These are phyloP conservation scores for Dasysyrphus albostriatus DNA, from an alignment of 2,888 invertebrate species.

Conservation along the genomic window DNA sequence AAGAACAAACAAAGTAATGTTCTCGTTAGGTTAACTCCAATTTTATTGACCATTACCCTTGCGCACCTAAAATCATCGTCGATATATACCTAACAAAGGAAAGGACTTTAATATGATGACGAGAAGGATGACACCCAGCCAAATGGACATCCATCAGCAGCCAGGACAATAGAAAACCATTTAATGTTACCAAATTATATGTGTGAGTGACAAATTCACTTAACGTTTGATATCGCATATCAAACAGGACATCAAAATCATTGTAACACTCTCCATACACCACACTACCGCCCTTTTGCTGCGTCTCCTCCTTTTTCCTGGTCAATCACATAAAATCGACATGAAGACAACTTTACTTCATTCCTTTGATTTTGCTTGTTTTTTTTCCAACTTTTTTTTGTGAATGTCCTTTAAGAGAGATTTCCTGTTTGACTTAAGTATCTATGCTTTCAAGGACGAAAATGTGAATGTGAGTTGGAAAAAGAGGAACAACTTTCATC, in stretches of 20 bases:
- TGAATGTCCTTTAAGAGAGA: constrained; percentile 42
- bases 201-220: constrained; percentile 60
- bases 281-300: background rate
- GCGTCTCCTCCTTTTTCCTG: background rate
- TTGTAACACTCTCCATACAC: constrained; percentile 32
- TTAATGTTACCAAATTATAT: constrained; percentile 49
- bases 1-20: constrained; percentile 19
- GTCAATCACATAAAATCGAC: constrained; percentile 45
- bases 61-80: constrained; percentile 24
- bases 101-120: constrained; percentile 5
- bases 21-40: constrained; percentile 56
- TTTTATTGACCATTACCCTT: constrained; percentile 64
- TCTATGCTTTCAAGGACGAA: constrained; percentile 39
- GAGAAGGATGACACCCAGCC: constrained; percentile 14
- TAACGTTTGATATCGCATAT: constrained; percentile 64
- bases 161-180: constrained; percentile 48
- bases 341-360: constrained; percentile 22
- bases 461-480: background rate
- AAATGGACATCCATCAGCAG: constrained; percentile 44
- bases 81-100: constrained; percentile 2
- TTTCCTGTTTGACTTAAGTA: constrained; percentile 65
- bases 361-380: constrained; percentile 19
- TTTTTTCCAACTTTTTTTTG: background rate
- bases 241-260: constrained; percentile 67
- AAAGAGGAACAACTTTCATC: constrained; percentile 14